phyloP scores from a whole-genome alignment of 2,888 invertebrate species.

The Formica aserva region DNA sequence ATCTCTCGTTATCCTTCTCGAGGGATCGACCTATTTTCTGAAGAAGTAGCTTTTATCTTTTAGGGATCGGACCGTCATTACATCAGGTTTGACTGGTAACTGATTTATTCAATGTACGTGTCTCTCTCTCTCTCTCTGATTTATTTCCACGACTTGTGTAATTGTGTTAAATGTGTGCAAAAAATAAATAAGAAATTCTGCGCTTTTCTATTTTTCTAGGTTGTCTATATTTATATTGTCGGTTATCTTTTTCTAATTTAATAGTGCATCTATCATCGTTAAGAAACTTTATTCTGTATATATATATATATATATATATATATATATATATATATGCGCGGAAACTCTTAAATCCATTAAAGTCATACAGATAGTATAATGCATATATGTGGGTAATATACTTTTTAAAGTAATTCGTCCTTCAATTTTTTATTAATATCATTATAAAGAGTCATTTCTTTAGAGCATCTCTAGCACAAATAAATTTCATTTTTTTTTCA shows the following conservation, averaged over 20 bases:
- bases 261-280: conserved; percentile 14
- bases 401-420: neutral
- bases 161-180: neutral
- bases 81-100: conserved; percentile 1
- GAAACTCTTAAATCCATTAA: conserved; percentile 21
- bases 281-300: conserved; percentile 20
- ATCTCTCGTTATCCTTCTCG: conserved; percentile 44
- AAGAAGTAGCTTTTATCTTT: conserved; percentile 38
- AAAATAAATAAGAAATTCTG: neutral
- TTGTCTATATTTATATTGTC: neutral
- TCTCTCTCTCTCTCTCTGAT: neutral
- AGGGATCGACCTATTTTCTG: conserved; percentile 21
- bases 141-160: neutral
- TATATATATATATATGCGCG: neutral
- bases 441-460: neutral
- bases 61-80: conserved; percentile 16
- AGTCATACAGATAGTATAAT: neutral
- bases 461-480: neutral
- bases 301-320: too few species aligned
- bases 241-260: neutral
- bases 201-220: neutral
- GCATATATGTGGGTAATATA: neutral
- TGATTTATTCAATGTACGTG: conserved; percentile 43
- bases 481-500: neutral
- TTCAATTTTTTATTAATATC: neutral